Conservation (phyloP, 1,140 invertebrate species). For the Epicauta chinensis region DNA sequence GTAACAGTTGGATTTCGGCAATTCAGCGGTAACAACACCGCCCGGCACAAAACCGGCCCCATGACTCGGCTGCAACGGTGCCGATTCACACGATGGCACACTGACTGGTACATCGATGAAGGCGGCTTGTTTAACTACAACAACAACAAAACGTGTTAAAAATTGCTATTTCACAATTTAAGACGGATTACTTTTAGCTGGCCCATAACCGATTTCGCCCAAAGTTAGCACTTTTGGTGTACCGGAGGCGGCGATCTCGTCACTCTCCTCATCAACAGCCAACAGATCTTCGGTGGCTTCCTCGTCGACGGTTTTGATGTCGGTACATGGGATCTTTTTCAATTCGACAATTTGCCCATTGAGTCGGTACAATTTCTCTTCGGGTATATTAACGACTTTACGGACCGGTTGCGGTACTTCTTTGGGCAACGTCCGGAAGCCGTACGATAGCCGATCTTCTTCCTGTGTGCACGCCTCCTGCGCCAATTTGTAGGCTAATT, state of each 20-base stretch:
- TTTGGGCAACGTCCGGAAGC: slow-evolving; percentile 28
- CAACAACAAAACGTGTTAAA: background rate
- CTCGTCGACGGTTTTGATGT: slow-evolving; percentile 22
- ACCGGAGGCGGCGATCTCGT: slow-evolving; percentile 1
- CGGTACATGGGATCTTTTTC: slow-evolving; percentile 14
- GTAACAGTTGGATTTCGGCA: slow-evolving; percentile 5
- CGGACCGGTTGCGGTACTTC: slow-evolving; percentile 3
- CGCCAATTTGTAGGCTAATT: slow-evolving; percentile 25
- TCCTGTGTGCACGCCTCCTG: slow-evolving; percentile 15
- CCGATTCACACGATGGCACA: background rate
- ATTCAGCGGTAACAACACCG: slow-evolving; percentile 17
- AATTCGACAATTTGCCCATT: slow-evolving; percentile 36
- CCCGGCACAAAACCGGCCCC: slow-evolving; percentile 20
- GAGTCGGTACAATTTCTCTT: slow-evolving; percentile 29
- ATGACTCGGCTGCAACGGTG: slow-evolving; percentile 7
- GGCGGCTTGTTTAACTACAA: slow-evolving; percentile 1
- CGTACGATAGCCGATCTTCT: slow-evolving; percentile 30
- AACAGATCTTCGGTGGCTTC: slow-evolving; percentile 30
- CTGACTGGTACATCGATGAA: slow-evolving; percentile 1
- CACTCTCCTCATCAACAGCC: slow-evolving; percentile 20
- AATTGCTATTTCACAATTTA: too few species aligned
- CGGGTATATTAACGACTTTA: slow-evolving; percentile 21
- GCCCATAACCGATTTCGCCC: slow-evolving; percentile 30
- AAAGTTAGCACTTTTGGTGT: slow-evolving; percentile 19
- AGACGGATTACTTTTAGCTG: slow-evolving; percentile 25